phyloP scores from a whole-genome alignment of 2,888 invertebrate genomes.

The Melanostoma mellinum region DNA sequence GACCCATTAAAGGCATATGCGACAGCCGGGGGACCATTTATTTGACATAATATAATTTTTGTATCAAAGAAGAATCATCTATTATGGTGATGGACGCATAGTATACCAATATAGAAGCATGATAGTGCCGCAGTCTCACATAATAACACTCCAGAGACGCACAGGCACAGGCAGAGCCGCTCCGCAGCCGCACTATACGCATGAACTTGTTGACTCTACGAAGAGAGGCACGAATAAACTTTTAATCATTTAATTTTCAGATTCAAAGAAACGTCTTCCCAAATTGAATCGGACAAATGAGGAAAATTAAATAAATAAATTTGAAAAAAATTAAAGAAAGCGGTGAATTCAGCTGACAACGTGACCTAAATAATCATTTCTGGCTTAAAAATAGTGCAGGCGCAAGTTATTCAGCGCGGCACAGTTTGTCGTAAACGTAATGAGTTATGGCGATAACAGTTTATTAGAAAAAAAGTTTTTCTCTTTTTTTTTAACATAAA shows the following conservation, averaged over 20 bases:
- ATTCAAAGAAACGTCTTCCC: background rate
- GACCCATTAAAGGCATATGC: conserved; percentile 48
- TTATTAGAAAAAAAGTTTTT: conserved; percentile 11
- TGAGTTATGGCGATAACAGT: conserved; percentile 27
- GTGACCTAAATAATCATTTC: conserved; percentile 57
- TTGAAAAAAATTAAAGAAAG: background rate
- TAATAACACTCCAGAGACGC: conserved; percentile 1
- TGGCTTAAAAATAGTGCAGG: conserved; percentile 31
- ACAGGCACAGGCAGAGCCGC: background rate
- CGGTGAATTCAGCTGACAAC: conserved; percentile 27
- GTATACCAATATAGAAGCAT: background rate
- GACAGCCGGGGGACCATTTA: conserved; percentile 32
- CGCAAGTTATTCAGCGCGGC: conserved; percentile 6
- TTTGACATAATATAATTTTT: conserved; percentile 58
- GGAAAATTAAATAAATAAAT: background rate
- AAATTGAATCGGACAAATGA: conserved; percentile 7
- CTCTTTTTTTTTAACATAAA: conserved; percentile 15
- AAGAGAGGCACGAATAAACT: conserved; percentile 14
- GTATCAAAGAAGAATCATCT: conserved; percentile 39
- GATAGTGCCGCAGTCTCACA: conserved; percentile 4
- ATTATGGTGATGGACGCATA: conserved; percentile 17
- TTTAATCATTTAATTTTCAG: background rate
- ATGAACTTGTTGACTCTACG: conserved; percentile 14
- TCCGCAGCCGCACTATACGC: background rate
- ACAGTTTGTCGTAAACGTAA: conserved; percentile 16